Evolutionary conservation across 1,140 invertebrate species (phyloP).

Genomic region (Andrena cerasifolii): DNA sequence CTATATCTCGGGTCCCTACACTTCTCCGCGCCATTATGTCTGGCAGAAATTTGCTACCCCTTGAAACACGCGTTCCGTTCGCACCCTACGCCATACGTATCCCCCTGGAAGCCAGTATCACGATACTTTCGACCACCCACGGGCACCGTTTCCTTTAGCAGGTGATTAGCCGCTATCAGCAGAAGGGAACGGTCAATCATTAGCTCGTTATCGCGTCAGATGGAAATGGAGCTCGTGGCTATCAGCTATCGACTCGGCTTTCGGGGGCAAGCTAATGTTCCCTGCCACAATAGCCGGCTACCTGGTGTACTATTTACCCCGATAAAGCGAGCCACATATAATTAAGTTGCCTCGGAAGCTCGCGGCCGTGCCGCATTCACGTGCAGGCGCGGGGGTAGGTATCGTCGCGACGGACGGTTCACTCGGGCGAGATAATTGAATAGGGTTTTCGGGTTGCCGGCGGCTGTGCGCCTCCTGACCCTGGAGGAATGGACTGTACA

Average conservation of each 20-base stretch:
- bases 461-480: slow-evolving; percentile 54
- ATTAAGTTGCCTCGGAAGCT: slow-evolving; percentile 59
- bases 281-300: slow-evolving; percentile 24
- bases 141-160: background rate
- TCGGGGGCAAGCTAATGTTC: slow-evolving; percentile 43
- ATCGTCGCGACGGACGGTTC: slow-evolving; percentile 61
- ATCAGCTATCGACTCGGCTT: slow-evolving; percentile 30
- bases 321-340: slow-evolving; percentile 54
- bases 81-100: too few relatives aligned
- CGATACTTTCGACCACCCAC: background rate
- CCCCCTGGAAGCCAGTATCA: too few relatives aligned
- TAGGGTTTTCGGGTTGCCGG: slow-evolving; percentile 68
- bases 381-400: slow-evolving; percentile 4
- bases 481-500: slow-evolving; percentile 59
- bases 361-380: slow-evolving; percentile 46
- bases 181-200: background rate
- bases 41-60: too few relatives aligned
- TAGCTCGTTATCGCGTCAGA: slow-evolving; percentile 12
- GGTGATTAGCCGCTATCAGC: background rate
- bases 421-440: slow-evolving; percentile 73
- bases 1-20: too few relatives aligned
- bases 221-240: slow-evolving; percentile 2
- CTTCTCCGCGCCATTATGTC: too few relatives aligned
- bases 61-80: too few relatives aligned
- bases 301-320: slow-evolving; percentile 42